Evolutionary conservation across 2,797 vertebrate genomes (phyloP), one percentile per base, ranked within the genome.

Genomic region (Smutsia gigantea): DNA sequence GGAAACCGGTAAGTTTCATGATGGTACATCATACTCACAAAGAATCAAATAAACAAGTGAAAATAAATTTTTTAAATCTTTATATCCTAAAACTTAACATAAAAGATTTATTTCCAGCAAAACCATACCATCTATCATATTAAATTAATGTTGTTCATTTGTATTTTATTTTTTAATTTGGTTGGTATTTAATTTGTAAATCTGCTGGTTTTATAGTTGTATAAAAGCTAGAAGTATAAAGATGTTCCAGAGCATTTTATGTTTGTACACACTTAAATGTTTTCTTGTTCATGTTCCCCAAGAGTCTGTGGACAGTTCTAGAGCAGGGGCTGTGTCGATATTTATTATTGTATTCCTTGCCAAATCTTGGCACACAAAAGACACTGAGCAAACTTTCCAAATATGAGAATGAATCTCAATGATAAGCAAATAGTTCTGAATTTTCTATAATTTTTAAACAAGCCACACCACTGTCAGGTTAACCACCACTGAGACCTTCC

Each of bases 81-180:
- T 55, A 8, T 78, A 83, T 49, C 59, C 46, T 72, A 71, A 93
- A 87, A 87, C 15, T 83, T 87, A 87, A 14, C 11, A 85, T 55
- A 59, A 42, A 31, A 23, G 21, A 57, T 88, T 57, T n/a, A 57
- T 85, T 91, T 93, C 92, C 51, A 72, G 18, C 86, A 79, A 85
- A 87, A 55, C 12, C 42, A 92, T 15, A 78, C 7, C 39, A 15
- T 53, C 61, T 69, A 51, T 7, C 31, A 85, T 18, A 4, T 49
- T 59, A 79, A 88, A 37, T 64, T 87, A 92, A 68, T 83, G 5
- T 5, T 83, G 7, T 72, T 93, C 71, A 78, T 71, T 95, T 94
- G 18, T 81, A 82, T 74, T 87, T 95, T 91, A 96, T 75, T 93
- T 85, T 87, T 83, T 25, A 72, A 95, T 42, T 72, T 90, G 29